phyloP scores from a whole-genome alignment of 2,888 invertebrate species.

The Drosophila mimica region DNA sequence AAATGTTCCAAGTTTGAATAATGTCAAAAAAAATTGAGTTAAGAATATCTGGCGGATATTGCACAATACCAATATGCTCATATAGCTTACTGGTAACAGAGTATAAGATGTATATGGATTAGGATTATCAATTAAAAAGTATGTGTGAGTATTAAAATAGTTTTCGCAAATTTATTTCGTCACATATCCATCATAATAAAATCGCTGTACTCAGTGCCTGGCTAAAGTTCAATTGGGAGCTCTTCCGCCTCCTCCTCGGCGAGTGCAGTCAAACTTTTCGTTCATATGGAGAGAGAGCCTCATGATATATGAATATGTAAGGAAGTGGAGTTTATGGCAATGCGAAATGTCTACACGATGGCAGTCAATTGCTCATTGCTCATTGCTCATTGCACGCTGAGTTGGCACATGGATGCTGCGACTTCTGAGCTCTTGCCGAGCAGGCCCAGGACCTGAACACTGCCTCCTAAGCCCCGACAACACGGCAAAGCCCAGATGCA shows the following conservation, averaged over 20 bases:
- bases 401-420: constrained; percentile 53
- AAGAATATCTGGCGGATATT: neutral
- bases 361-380: constrained; percentile 77
- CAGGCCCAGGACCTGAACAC: constrained; percentile 28
- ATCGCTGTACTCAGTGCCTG: constrained; percentile 17
- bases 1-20: neutral
- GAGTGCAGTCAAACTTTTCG: constrained; percentile 46
- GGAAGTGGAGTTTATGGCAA: constrained; percentile 27
- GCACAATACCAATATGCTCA: neutral
- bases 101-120: neutral
- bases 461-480: constrained; percentile 62
- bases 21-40: neutral
- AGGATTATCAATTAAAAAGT: neutral
- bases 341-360: constrained; percentile 35
- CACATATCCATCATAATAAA: constrained; percentile 14
- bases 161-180: neutral
- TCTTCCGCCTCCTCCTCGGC: constrained; percentile 14
- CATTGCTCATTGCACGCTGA: constrained; percentile 78
- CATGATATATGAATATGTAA: constrained; percentile 61
- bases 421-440: constrained; percentile 43
- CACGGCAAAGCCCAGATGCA: constrained; percentile 56
- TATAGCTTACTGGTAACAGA: neutral
- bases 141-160: neutral
- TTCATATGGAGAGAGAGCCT: constrained; percentile 27
- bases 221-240: constrained; percentile 40